phyloP scores from a whole-genome alignment of 2,113 vertebrate genomes.

The Catharus fuscescens region DNA sequence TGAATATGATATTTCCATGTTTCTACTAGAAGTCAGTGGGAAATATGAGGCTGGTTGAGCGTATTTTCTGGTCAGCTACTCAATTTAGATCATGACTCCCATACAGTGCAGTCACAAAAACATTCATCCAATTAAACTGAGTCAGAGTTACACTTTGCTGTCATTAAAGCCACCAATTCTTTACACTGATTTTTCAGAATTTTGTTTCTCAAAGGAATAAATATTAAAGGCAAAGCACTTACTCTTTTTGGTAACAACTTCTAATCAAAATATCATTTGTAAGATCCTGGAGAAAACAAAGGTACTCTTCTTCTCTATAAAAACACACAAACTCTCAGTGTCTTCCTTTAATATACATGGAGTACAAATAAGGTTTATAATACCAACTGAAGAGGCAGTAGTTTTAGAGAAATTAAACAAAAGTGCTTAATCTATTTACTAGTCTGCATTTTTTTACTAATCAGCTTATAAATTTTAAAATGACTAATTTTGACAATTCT shows the following conservation, averaged over 20 bases:
- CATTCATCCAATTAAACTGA: background rate
- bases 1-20: background rate
- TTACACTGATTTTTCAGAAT: background rate
- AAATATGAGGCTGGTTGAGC: background rate
- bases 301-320: constrained; percentile 48
- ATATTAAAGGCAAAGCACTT: constrained; percentile 25
- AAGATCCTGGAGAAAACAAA: constrained; percentile 64
- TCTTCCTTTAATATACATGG: background rate
- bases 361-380: background rate
- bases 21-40: background rate
- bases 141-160: background rate
- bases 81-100: background rate
- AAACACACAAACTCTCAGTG: constrained; percentile 13
- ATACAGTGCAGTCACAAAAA: background rate
- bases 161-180: background rate
- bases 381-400: background rate
- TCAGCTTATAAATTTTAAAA: background rate
- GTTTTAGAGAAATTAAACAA: background rate
- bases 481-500: background rate
- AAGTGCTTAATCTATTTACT: background rate
- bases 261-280: constrained; percentile 63
- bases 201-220: constrained; percentile 3
- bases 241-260: constrained; percentile 23
- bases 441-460: background rate
- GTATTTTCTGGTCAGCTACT: background rate